These are phyloP conservation scores for Anorthoa munda DNA, from an alignment of 2,888 invertebrate genomes.

Conservation along the genomic window DNA sequence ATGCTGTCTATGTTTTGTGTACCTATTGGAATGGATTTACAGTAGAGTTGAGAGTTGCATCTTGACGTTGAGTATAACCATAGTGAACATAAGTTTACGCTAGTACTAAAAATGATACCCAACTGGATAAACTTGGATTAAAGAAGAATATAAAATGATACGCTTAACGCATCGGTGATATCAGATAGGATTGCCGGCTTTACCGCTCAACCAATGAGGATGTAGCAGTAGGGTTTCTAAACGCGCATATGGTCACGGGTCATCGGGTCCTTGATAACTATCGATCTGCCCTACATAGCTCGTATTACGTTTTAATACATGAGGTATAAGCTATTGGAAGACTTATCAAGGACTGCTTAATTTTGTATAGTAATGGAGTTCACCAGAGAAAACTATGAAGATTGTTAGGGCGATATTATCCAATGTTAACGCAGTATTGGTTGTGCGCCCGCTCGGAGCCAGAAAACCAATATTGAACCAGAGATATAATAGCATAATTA, in stretches of 20 bases:
- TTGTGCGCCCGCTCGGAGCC: no score
- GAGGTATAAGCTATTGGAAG: slow-evolving; percentile 4
- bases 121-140: not conserved
- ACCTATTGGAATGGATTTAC: no score
- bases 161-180: not conserved
- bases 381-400: no score
- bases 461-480: no score
- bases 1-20: no score
- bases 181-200: slow-evolving; percentile 13
- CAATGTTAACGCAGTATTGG: no score
- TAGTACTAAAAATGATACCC: not conserved
- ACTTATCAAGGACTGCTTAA: slow-evolving; percentile 23
- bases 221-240: slow-evolving; percentile 18
- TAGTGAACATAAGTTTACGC: not conserved
- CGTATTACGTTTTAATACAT: slow-evolving; percentile 11
- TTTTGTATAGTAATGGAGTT: slow-evolving; percentile 30
- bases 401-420: not conserved
- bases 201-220: not conserved
- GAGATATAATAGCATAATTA: no score
- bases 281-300: slow-evolving; percentile 50
- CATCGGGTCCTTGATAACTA: slow-evolving; percentile 32
- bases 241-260: slow-evolving; percentile 22
- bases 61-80: not conserved
- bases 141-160: slow-evolving; percentile 15
- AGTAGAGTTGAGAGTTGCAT: no score